A percentile compares a stretch with the other conserved stretches of the same genome.
These are phyloP conservation scores for Passer montanus DNA, from an alignment of 2,113 vertebrate genomes.

Conservation along the genomic window DNA sequence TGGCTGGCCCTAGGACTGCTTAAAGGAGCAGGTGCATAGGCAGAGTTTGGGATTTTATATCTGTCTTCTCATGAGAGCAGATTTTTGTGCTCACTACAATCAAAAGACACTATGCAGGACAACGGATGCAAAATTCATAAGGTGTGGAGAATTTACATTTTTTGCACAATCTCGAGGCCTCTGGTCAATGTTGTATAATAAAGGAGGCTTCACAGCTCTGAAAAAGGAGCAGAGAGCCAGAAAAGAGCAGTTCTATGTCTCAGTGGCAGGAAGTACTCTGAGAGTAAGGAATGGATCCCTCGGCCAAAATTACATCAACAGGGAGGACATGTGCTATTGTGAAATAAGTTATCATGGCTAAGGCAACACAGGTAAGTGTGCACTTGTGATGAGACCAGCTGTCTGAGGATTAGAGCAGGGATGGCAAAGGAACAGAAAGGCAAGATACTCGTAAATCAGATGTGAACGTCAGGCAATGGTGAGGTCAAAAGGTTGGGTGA, in stretches of 20 bases:
- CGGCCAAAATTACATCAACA: not conserved
- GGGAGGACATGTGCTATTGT: not conserved
- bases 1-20: not conserved
- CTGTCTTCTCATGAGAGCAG: not conserved
- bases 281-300: not conserved
- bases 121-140: not conserved
- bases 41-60: not conserved
- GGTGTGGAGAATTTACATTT: not conserved
- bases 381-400: not conserved
- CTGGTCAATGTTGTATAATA: not conserved
- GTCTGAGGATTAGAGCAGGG: not conserved
- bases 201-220: not conserved
- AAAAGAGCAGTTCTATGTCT: not conserved
- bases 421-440: not conserved
- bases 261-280: not conserved
- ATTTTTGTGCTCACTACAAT: not conserved
- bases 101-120: not conserved
- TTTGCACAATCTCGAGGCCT: not conserved
- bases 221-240: not conserved
- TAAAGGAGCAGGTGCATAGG: conserved; percentile 40
- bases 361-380: not conserved
- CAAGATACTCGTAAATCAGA: not conserved
- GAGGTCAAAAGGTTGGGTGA: not conserved
- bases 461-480: not conserved
- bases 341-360: not conserved